A percentile compares a stretch with the other conserved stretches of the same genome.
These are phyloP conservation scores for Prunella himalayana DNA, from an alignment of 2,113 vertebrate species.

Conservation along the genomic window DNA sequence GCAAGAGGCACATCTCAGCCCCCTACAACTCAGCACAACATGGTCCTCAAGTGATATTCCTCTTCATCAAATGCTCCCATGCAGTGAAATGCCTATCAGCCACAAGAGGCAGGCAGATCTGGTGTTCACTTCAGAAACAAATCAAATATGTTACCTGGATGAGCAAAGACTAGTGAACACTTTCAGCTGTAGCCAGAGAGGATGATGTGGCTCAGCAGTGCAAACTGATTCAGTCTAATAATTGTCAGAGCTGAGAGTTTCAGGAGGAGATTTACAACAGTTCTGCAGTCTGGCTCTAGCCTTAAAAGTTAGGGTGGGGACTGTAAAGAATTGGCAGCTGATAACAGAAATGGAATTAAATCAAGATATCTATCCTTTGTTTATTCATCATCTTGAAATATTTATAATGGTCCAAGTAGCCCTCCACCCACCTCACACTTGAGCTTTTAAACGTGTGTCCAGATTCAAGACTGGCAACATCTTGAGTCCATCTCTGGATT, in stretches of 20 bases:
- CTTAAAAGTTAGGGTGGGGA: constrained; percentile 12
- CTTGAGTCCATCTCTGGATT: neutral
- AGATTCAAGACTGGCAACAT: constrained; percentile 6
- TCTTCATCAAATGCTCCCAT: neutral
- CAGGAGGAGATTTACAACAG: neutral
- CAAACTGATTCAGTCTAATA: neutral
- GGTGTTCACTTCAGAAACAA: neutral
- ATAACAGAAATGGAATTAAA: constrained; percentile 43
- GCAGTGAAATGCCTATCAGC: neutral
- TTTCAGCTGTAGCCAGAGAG: neutral
- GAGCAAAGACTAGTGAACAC: neutral
- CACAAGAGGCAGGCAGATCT: neutral
- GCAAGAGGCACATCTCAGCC: neutral
- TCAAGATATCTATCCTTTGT: constrained; percentile 22
- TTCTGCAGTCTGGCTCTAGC: neutral
- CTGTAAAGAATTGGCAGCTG: constrained; percentile 35
- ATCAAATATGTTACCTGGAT: neutral
- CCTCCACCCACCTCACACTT: neutral
- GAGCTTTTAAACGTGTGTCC: neutral
- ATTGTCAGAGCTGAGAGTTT: neutral
- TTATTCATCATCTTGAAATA: constrained; percentile 47
- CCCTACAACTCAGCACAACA: neutral
- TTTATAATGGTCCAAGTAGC: neutral
- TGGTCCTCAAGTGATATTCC: neutral
- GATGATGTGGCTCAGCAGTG: neutral